phyloP scores from a whole-genome alignment of 2,888 invertebrate genomes.

The Himalopsyche japonica region DNA sequence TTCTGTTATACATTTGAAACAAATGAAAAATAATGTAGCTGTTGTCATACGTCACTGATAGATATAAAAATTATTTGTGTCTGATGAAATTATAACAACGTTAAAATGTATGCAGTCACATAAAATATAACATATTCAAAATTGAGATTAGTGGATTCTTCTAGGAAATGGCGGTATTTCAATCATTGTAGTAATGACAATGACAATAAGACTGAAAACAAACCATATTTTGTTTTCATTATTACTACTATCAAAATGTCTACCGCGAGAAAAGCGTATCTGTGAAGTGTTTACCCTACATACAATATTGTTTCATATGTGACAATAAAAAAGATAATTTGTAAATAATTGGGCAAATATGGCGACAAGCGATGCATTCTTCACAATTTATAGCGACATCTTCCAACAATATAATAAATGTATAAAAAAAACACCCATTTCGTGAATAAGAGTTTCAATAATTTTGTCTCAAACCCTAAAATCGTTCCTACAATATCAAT shows the following conservation, averaged over 20 bases:
- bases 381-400: slow-evolving; percentile 20
- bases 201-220: neutral
- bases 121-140: too few species aligned
- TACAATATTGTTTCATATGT: neutral
- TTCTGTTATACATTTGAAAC: too few species aligned
- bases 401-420: slow-evolving; percentile 12
- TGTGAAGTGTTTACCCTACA: neutral
- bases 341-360: neutral
- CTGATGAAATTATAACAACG: too few species aligned
- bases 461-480: slow-evolving; percentile 33
- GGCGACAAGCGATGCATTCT: neutral
- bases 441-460: slow-evolving; percentile 19
- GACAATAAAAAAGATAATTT: neutral
- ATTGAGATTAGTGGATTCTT: too few species aligned
- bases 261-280: neutral
- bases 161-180: too few species aligned
- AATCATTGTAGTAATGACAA: too few species aligned
- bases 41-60: too few species aligned
- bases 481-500: neutral
- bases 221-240: neutral
- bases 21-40: too few species aligned
- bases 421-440: slow-evolving; percentile 7
- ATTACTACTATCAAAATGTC: neutral
- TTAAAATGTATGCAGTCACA: too few species aligned
- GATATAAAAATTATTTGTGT: too few species aligned